Base-by-base conservation (phyloP, 2,797 vertebrate genomes). In the Chelon auratus region DNA sequence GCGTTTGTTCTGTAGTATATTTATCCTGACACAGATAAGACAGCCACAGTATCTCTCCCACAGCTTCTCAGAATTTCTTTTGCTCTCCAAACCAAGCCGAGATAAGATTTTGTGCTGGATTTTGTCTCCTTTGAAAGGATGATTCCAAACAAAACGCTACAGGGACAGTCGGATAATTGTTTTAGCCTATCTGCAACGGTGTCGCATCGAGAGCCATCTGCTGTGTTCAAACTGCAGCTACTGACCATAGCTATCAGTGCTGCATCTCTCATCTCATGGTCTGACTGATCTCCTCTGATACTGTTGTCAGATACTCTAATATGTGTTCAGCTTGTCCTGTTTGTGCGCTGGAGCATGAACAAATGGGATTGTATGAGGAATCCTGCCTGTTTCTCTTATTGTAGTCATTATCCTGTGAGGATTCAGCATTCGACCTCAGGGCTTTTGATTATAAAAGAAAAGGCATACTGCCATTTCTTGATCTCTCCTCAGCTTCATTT, bases 311-410 rank as follows among this genome's bases (percentile, higher is more conserved):
- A 67, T 56, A 58, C 39, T 70, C 58, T 22, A 39, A 5, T 45
- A 61, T 59, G 66, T 48, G 30, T 62, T 68, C 43, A n/a, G 47
- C 61, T 47, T 76, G 73, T 69, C 61, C 83, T 77, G 67, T 76
- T 75, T 88, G 81, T 85, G 80, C 62, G 76, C 37, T 66, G 53
- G 77, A 68, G 76, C 57, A n/a, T 80, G 62, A 82, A 68, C 11
- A 72, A 87, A 88, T 68, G 17, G 68, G 82, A 87, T 67, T 78
- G 70, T 53, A 80, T 76, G 76, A 75, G 72, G 63, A 65, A 84
- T 86, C 62, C 51, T 56, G 71, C 75, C 79, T 53, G 72, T 75
- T 67, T 53, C 70, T 72, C 8, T 75, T 40, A 48, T 75, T 81
- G 56, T 57, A 48, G 45, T 66, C 50, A n/a, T 51, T 77, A 56